Percentiles rank a stretch among this genome's conserved stretches.
Conservation (phyloP, 2,113 vertebrate genomes). For the Epinephelus cyanopodus region DNA sequence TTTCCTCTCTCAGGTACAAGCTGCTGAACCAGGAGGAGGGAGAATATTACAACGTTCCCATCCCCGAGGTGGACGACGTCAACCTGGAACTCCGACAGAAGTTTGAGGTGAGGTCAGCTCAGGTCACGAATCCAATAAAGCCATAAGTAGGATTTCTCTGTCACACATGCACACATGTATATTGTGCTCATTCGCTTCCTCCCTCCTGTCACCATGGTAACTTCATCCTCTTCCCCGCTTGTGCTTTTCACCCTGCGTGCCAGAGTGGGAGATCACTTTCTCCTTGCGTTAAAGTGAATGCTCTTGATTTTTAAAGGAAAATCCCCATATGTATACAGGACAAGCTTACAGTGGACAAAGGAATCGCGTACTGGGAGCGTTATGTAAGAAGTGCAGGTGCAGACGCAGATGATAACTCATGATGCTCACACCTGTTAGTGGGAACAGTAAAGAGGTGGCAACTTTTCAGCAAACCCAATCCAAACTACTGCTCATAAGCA, state of each 20-base stretch:
- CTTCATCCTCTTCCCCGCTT: slow-evolving; percentile 22
- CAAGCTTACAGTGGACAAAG: background rate
- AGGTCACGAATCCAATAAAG: background rate
- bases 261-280: slow-evolving; percentile 30
- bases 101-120: slow-evolving; percentile 90
- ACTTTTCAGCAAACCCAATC: background rate
- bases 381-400: background rate
- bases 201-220: slow-evolving; percentile 65
- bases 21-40: slow-evolving; percentile 96
- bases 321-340: background rate
- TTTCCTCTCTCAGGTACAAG: slow-evolving; percentile 88
- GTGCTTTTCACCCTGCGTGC: slow-evolving; percentile 34
- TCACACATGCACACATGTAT: background rate
- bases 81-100: slow-evolving; percentile 94
- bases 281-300: slow-evolving; percentile 5
- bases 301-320: slow-evolving; percentile 19
- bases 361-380: background rate
- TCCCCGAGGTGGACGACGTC: slow-evolving; percentile 92
- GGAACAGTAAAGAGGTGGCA: background rate
- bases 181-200: background rate
- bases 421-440: background rate
- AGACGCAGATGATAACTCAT: background rate
- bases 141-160: background rate
- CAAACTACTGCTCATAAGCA: too few species aligned
- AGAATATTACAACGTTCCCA: slow-evolving; percentile 97